Evolutionary conservation across 2,797 vertebrate species (phyloP), one percentile per base, ranked within the genome.

Genomic region (Diplodus puntazzo): DNA sequence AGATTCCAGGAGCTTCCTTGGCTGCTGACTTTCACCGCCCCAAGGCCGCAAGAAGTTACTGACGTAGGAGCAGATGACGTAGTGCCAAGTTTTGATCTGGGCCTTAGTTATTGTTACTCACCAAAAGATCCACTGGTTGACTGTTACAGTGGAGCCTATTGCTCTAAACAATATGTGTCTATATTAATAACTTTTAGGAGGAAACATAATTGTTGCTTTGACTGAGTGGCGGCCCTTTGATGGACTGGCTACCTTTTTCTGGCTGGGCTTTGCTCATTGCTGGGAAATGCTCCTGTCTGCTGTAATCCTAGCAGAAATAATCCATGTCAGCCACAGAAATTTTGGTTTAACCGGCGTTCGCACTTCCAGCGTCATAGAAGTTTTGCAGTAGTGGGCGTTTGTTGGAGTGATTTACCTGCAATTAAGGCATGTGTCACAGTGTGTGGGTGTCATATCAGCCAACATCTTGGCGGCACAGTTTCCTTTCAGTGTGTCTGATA

Each of bases 401-500:
- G 39, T 39, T 39, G 39, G 3, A 21, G 7, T 17, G 66, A 50
- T 23, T 8, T 11, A 8, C 17, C 27, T 53, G 42, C 25, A 20
- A 5, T 18, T 8, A 48, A n/a, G 21, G 39, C 46, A 16, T 53
- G 5, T 61, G 52, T n/a, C 42, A 12, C 17, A 25, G 23, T 62
- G 8, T 3, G 39, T 39, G 39, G 39, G 39, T 25, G 16, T 72
- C 52, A 34, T 43, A 69, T 82, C 62, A 64, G 54, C 62, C 57
- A 65, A 61, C 52, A 68, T 80, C 75, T 50, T 45, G 12, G 49
- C 70, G 50, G 25, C 39, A 71, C 20, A n/a, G 54, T 65, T 81
- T 76, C 77, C 39, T 69, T 2, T 58, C 39, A 55, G 2, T 9
- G n/a, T 46, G 71, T 73, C 58, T 75, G 53, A 64, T n/a, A 59